These are phyloP conservation scores for Gonioctena quinquepunctata DNA, from an alignment of 1,140 invertebrate species.

Conservation along the genomic window DNA sequence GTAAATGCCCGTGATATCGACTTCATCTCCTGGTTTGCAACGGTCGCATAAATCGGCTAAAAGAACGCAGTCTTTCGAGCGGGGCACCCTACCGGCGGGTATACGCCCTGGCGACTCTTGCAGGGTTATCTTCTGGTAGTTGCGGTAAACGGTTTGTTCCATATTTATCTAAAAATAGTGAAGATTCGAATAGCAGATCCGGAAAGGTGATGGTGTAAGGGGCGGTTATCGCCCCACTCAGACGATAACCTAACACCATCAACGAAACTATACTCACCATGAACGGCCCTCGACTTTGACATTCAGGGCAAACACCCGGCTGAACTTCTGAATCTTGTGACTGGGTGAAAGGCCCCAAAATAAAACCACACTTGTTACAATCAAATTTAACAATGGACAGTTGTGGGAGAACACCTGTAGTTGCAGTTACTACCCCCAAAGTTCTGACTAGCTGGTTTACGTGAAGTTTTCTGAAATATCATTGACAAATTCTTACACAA, in stretches of 20 bases:
- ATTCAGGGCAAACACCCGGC: conserved; percentile 95
- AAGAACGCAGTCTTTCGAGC: conserved; percentile 97
- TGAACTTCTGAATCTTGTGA: conserved; percentile 91
- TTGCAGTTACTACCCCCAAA: conserved; percentile 92
- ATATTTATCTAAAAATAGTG: conserved; percentile 72
- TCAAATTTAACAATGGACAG: conserved; percentile 96
- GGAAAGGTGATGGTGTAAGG: too few species aligned
- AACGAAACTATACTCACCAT: conserved; percentile 71
- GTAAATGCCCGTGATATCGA: conserved; percentile 94
- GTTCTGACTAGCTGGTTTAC: conserved; percentile 94
- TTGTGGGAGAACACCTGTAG: conserved; percentile 95
- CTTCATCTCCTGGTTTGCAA: conserved; percentile 98
- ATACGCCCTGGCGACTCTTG: conserved; percentile 95
- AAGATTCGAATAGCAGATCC: neutral
- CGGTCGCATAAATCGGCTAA: conserved; percentile 94
- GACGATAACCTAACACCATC: too few species aligned
- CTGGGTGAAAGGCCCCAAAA: conserved; percentile 96
- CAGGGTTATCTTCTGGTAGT: conserved; percentile 97
- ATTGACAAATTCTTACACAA: too few species aligned
- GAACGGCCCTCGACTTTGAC: conserved; percentile 96
- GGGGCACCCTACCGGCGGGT: conserved; percentile 92
- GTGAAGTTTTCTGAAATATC: conserved; percentile 86
- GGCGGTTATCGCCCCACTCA: too few species aligned
- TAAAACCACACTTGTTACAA: conserved; percentile 93
- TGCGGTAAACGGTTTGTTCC: conserved; percentile 97